Evolutionary conservation across 2,888 invertebrate species (phyloP).

Genomic region (Noctua comes): DNA sequence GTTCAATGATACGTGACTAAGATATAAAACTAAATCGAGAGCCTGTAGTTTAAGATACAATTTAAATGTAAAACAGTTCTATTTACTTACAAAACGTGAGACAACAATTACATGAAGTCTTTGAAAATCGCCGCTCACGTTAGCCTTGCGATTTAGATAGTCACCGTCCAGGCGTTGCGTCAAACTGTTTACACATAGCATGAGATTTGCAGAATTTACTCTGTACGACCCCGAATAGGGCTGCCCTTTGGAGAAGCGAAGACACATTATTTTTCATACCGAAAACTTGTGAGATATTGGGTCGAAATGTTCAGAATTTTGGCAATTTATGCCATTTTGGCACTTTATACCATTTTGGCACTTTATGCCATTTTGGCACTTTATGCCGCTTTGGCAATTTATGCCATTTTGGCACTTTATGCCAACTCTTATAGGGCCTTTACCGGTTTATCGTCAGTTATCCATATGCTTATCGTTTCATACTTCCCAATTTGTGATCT

Average conservation of each 20-base stretch:
- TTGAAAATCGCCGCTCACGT: slow-evolving; percentile 67
- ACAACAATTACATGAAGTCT: slow-evolving; percentile 60
- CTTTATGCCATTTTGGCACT: too few species aligned
- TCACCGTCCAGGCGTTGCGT: slow-evolving; percentile 66
- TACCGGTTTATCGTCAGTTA: not conserved
- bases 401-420: not conserved
- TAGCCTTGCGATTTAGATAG: slow-evolving; percentile 70
- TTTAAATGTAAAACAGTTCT: slow-evolving; percentile 55
- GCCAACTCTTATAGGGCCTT: not conserved
- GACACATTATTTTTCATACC: too few species aligned
- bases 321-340: too few species aligned
- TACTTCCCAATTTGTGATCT: too few species aligned
- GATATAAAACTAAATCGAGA: slow-evolving; percentile 26
- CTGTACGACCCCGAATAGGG: slow-evolving; percentile 65
- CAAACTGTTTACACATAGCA: slow-evolving; percentile 75
- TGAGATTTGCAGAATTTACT: slow-evolving; percentile 72
- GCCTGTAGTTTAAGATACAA: slow-evolving; percentile 11
- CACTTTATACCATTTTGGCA: too few species aligned
- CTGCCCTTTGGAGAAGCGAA: slow-evolving; percentile 17
- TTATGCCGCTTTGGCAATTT: too few species aligned
- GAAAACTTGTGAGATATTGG: not conserved
- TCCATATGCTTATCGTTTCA: not conserved
- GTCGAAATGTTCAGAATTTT: not conserved
- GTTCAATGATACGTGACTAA: not conserved
- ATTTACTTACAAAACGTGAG: slow-evolving; percentile 57